These are phyloP conservation scores for Synanceia verrucosa DNA, from an alignment of 2,797 vertebrate genomes.

Conservation along the genomic window DNA sequence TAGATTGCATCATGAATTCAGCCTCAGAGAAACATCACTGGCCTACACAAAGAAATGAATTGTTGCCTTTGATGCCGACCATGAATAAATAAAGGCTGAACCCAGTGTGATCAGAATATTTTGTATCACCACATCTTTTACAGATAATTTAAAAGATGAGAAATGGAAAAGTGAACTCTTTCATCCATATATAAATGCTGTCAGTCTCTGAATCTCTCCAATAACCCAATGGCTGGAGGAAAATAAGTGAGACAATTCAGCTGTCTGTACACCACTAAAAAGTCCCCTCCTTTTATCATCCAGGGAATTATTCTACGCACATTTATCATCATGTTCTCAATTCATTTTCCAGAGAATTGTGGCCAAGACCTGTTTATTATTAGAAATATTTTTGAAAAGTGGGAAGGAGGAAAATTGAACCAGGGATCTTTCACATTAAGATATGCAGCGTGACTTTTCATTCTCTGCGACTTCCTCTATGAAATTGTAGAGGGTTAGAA, in stretches of 20 bases:
- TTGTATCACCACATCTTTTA: background rate
- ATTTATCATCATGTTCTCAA: constrained; percentile 68
- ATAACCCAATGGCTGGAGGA: background rate
- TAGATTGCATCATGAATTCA: constrained; percentile 11
- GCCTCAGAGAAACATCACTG: background rate
- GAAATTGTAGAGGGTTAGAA: constrained; percentile 47
- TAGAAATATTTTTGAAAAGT: constrained; percentile 62
- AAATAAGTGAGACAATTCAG: constrained; percentile 2
- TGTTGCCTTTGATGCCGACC: constrained; percentile 9
- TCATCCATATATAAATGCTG: background rate
- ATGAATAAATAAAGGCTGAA: constrained; percentile 7
- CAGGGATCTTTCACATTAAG: constrained; percentile 29
- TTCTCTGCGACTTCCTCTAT: constrained; percentile 43
- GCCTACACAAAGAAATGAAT: constrained; percentile 15
- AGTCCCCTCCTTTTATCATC: constrained; percentile 51
- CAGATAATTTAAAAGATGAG: constrained; percentile 3
- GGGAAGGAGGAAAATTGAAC: constrained; percentile 53
- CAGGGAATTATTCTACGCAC: constrained; percentile 57
- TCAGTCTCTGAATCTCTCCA: constrained; percentile 21
- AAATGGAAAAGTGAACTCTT: background rate
- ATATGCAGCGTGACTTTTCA: constrained; percentile 53
- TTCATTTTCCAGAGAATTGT: constrained; percentile 70
- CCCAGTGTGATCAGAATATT: constrained; percentile 3
- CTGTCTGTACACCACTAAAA: background rate
- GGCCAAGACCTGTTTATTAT: constrained; percentile 65